Percentiles rank a stretch among this genome's conserved stretches.
phyloP scores from a whole-genome alignment of 1,140 invertebrate species.

The Mizuhopecten yessoensis region DNA sequence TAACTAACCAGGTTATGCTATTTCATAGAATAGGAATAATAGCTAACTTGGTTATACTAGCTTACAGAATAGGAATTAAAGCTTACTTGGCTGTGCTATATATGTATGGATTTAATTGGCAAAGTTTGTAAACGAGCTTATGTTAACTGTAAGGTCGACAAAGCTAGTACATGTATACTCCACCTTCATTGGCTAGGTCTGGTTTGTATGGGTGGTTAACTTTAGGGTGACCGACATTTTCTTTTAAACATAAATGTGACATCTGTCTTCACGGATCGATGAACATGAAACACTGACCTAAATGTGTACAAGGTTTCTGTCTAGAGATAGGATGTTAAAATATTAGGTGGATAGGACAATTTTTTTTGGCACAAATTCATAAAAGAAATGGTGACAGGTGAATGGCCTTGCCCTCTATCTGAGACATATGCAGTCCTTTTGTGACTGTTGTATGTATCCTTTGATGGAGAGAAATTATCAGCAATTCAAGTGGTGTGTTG shows the following conservation, averaged over 20 bases:
- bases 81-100: no score
- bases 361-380: slow-evolving; percentile 38
- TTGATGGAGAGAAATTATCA: neutral
- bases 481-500: neutral
- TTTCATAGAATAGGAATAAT: no score
- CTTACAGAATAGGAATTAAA: no score
- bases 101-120: no score
- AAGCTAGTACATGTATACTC: no score
- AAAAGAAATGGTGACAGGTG: slow-evolving; percentile 13
- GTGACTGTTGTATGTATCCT: neutral
- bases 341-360: neutral
- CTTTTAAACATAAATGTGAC: neutral
- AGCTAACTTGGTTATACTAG: no score
- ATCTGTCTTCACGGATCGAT: neutral
- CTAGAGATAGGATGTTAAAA: neutral
- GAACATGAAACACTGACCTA: slow-evolving; percentile 5
- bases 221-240: neutral
- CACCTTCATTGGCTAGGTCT: no score
- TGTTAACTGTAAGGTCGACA: no score
- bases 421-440: neutral
- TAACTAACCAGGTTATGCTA: no score
- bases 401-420: neutral
- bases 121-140: no score
- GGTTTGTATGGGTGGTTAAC: neutral
- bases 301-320: neutral